Percentiles rank a stretch among this genome's conserved stretches.
Conservation (phyloP, 2,888 invertebrate genomes). For the Bimastos eiseni region DNA sequence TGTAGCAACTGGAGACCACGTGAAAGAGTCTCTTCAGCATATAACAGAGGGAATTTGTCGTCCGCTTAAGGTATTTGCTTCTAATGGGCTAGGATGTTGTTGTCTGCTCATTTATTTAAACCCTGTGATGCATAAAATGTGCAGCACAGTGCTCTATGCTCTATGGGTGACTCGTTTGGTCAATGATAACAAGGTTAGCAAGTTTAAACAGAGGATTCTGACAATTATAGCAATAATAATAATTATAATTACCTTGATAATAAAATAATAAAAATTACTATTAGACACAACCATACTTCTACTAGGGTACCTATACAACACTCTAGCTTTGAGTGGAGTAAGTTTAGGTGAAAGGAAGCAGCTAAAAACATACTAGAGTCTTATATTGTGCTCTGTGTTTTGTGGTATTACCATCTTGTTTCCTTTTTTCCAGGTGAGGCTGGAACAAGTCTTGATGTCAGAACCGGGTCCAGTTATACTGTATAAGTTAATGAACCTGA, state of each 20-base stretch:
- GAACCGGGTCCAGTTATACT: constrained; percentile 82
- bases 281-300: neutral
- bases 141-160: too few species aligned
- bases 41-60: constrained; percentile 94
- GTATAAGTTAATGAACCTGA: constrained; percentile 84
- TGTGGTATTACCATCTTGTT: neutral
- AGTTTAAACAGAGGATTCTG: too few species aligned
- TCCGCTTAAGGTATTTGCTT: constrained; percentile 72
- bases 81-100: neutral
- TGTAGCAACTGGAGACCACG: constrained; percentile 51
- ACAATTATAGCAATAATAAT: too few species aligned
- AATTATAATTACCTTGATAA: too few species aligned
- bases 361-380: neutral
- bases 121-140: neutral
- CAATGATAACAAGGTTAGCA: too few species aligned
- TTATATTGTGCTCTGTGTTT: neutral
- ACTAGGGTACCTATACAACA: too few species aligned
- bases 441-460: constrained; percentile 84
- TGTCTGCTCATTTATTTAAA: neutral
- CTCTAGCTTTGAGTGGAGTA: neutral
- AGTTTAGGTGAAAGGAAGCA: too few species aligned
- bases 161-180: too few species aligned
- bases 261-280: too few species aligned
- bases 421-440: constrained; percentile 69
- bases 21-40: constrained; percentile 64